These are phyloP conservation scores for Cyclopterus lumpus DNA, from an alignment of 2,797 vertebrate genomes.

Conservation along the genomic window DNA sequence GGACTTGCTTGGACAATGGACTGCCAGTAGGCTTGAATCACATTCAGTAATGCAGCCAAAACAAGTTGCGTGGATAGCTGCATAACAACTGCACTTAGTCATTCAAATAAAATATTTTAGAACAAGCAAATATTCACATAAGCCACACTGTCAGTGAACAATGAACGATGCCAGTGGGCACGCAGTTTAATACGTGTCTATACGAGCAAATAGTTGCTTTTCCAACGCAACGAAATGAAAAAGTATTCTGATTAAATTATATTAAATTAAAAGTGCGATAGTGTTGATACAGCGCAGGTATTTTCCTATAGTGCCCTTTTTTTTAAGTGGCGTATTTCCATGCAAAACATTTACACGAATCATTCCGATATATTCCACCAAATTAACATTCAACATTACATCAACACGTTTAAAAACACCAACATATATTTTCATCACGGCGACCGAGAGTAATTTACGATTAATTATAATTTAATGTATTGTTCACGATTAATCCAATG, in stretches of 20 bases:
- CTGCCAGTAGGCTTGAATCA: conserved; percentile 40
- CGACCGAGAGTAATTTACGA: neutral
- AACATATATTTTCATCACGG: neutral
- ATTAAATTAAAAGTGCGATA: neutral
- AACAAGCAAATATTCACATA: neutral
- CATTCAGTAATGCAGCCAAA: conserved; percentile 23
- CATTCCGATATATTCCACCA: neutral
- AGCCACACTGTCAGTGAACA: neutral
- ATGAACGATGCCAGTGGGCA: neutral
- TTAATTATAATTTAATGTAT: neutral
- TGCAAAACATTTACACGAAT: neutral
- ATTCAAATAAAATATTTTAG: neutral
- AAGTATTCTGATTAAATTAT: neutral
- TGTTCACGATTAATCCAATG: neutral
- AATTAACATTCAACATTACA: neutral
- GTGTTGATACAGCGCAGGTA: neutral
- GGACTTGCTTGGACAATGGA: conserved; percentile 39
- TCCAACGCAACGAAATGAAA: neutral
- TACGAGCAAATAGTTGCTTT: neutral
- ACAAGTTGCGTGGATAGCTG: conserved; percentile 6
- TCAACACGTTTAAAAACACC: neutral
- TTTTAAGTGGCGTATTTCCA: neutral
- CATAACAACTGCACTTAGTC: neutral
- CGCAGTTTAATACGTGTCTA: rapidly evolving
- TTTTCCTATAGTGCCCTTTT: neutral